These are phyloP conservation scores for Melieria picta DNA, from an alignment of 2,888 invertebrate species.

Conservation along the genomic window DNA sequence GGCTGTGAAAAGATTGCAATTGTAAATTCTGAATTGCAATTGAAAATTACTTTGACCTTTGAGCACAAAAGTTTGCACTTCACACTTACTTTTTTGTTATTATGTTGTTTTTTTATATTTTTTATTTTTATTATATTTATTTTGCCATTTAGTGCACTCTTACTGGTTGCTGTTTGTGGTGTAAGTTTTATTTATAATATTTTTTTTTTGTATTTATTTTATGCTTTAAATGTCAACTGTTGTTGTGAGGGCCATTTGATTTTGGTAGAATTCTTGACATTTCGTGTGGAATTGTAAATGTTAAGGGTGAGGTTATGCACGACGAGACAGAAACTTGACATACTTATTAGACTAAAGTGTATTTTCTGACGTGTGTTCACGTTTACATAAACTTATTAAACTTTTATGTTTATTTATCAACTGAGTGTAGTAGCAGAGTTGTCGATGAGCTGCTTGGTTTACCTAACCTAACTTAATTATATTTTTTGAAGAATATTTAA, in stretches of 20 bases:
- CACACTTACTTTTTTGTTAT: background rate
- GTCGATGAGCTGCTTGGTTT: too few relatives aligned
- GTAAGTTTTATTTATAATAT: background rate
- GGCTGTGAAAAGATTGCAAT: constrained; percentile 10
- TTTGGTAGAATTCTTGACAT: background rate
- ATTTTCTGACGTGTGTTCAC: too few relatives aligned
- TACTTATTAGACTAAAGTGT: too few relatives aligned
- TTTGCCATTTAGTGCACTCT: constrained; percentile 13
- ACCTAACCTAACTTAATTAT: too few relatives aligned
- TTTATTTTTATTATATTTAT: constrained; percentile 11
- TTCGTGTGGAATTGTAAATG: too few relatives aligned
- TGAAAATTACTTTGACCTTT: constrained; percentile 30
- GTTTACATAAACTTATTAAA: too few relatives aligned
- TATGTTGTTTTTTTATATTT: constrained; percentile 5
- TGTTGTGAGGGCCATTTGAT: background rate
- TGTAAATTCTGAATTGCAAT: constrained; percentile 1
- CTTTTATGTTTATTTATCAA: too few relatives aligned
- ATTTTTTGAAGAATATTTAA: too few relatives aligned
- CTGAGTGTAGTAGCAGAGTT: too few relatives aligned
- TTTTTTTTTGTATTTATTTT: constrained; percentile 11
- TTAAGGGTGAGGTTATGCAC: too few relatives aligned
- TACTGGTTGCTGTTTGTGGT: background rate
- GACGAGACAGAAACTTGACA: too few relatives aligned
- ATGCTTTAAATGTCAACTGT: constrained; percentile 21
- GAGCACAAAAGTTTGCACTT: constrained; percentile 9